Conservation (phyloP, 2,113 vertebrate genomes). For the Pygoscelis antarcticus region DNA sequence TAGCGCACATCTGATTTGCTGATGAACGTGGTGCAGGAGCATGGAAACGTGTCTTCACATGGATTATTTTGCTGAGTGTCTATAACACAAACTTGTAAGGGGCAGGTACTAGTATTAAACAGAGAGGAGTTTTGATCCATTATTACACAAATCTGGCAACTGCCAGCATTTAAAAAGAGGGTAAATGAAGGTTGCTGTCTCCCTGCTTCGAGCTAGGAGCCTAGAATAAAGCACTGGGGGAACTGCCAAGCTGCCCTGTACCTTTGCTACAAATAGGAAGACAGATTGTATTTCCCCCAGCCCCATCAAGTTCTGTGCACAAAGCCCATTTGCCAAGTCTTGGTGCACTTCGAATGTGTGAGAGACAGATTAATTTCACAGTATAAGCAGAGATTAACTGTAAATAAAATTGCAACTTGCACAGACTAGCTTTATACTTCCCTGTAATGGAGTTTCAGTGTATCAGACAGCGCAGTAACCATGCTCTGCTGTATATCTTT, state of each 20-base stretch:
- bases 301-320: background rate
- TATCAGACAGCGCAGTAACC: background rate
- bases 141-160: background rate
- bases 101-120: background rate
- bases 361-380: conserved; percentile 68
- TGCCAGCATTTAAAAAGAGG: background rate
- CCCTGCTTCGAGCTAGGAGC: background rate
- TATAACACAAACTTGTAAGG: accelerated
- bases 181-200: background rate
- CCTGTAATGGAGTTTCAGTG: conserved; percentile 39
- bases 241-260: background rate
- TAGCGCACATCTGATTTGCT: background rate
- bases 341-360: conserved; percentile 2
- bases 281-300: background rate
- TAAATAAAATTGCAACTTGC: conserved; percentile 58
- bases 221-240: background rate
- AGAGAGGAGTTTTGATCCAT: background rate
- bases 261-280: background rate
- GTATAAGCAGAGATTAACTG: conserved; percentile 57
- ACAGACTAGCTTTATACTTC: background rate
- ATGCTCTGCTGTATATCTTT: conserved; percentile 16
- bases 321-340: conserved; percentile 30
- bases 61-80: background rate
- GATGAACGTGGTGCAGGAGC: background rate
- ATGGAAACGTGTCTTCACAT: background rate